Evolutionary conservation across 2,113 vertebrate genomes (phyloP).

Genomic region (Phodopus roborovskii): DNA sequence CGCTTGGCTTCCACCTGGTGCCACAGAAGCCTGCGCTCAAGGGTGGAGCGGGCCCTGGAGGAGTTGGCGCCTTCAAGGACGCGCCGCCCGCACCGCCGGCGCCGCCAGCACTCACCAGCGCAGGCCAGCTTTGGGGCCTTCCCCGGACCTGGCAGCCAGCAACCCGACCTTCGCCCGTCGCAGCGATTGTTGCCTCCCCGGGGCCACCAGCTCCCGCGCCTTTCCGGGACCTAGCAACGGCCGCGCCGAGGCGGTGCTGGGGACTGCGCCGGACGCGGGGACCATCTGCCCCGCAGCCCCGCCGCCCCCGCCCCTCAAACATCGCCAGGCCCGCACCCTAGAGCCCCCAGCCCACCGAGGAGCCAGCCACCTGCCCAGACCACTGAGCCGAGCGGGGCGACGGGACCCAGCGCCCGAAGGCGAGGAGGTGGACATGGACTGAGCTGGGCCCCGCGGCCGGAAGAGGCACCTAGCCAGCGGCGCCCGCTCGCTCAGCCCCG

Average conservation of each 20-base stretch:
- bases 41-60: constrained; percentile 79
- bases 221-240: constrained; percentile 48
- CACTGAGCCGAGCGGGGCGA: constrained; percentile 82
- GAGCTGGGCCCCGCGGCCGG: constrained; percentile 69
- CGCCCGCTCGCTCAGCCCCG: constrained; percentile 70
- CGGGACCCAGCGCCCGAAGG: constrained; percentile 88
- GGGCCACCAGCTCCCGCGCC: constrained; percentile 56
- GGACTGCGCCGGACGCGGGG: constrained; percentile 40
- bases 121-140: constrained; percentile 82
- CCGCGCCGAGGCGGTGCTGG: constrained; percentile 26
- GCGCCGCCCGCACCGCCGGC: constrained; percentile 77
- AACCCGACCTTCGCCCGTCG: constrained; percentile 81
- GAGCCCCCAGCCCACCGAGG: constrained; percentile 85
- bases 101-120: constrained; percentile 73
- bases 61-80: constrained; percentile 81
- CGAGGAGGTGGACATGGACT: constrained; percentile 95
- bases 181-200: constrained; percentile 44
- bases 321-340: constrained; percentile 84
- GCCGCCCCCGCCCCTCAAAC: constrained; percentile 45
- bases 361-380: constrained; percentile 82
- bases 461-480: background rate
- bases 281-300: background rate
- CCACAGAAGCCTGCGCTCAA: constrained; percentile 94
- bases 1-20: constrained; percentile 96
- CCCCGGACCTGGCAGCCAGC: constrained; percentile 73